Evolutionary conservation across 37 sponge, comb jelly and placozoan genomes (phyloP).

Genomic region (Spongia lamella): DNA sequence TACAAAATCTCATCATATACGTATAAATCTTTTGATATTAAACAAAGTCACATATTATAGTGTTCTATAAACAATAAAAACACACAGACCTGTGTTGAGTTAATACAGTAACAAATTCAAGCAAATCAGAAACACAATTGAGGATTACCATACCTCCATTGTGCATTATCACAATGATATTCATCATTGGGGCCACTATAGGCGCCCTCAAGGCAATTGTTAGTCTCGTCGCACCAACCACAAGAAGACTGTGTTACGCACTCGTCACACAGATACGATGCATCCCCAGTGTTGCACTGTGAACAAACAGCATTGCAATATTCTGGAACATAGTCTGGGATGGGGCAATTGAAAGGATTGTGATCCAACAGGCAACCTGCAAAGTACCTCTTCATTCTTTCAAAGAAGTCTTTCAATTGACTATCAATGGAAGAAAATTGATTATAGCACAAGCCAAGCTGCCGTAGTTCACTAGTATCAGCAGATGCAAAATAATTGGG

Average conservation of each 20-base stretch:
- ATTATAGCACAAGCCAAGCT: constrained; percentile 35
- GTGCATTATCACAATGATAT: constrained; percentile 15
- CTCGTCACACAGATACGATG: constrained; percentile 7
- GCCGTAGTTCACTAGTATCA: background rate
- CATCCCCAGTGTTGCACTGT: constrained; percentile 32
- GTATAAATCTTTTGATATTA: too few relatives aligned
- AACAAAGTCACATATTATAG: too few relatives aligned
- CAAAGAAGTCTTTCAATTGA: constrained; percentile 37
- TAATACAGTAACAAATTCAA: too few relatives aligned
- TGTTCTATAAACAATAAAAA: too few relatives aligned
- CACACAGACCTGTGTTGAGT: too few relatives aligned
- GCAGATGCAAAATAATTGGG: constrained; percentile 26
- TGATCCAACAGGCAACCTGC: constrained; percentile 31
- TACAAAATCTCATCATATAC: too few relatives aligned
- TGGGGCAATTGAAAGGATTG: constrained; percentile 58
- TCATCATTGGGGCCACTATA: constrained; percentile 1
- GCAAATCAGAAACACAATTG: too few relatives aligned
- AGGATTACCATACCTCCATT: constrained; percentile 36
- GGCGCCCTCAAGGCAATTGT: constrained; percentile 36
- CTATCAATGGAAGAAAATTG: constrained; percentile 20
- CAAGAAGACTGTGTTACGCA: constrained; percentile 22
- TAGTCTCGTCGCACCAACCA: constrained; percentile 35
- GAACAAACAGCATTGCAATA: constrained; percentile 28
- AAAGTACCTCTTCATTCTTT: constrained; percentile 21
- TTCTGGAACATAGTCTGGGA: constrained; percentile 31